Percentiles rank a stretch among this genome's conserved stretches.
These are phyloP conservation scores for Phalacrocorax pelagicus DNA, from an alignment of 2,113 vertebrate genomes.

Conservation along the genomic window DNA sequence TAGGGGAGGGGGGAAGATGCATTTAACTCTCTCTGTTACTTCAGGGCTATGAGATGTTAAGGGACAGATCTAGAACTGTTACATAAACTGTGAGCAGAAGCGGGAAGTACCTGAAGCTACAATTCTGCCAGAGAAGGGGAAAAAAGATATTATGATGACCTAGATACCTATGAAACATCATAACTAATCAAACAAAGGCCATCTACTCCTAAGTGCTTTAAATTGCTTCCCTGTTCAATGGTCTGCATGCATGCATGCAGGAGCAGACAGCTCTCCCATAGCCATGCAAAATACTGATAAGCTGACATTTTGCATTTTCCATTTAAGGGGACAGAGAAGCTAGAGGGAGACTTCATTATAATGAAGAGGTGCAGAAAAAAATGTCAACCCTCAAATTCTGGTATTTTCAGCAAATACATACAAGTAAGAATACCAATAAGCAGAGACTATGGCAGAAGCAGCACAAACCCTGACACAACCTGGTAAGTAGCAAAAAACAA, in stretches of 20 bases:
- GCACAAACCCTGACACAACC: not conserved
- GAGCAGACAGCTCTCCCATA: not conserved
- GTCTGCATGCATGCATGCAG: not conserved
- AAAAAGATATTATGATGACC: not conserved
- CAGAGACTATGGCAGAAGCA: not conserved
- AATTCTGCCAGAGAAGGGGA: not conserved
- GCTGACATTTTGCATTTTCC: not conserved
- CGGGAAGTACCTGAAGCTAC: not conserved
- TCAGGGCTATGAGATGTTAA: not conserved
- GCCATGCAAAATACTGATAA: not conserved
- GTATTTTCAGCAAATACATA: not conserved
- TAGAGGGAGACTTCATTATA: not conserved
- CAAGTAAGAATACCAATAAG: not conserved
- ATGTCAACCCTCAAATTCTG: not conserved
- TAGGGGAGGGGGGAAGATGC: not conserved
- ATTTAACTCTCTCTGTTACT: not conserved
- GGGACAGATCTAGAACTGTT: not conserved
- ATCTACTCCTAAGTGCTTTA: not conserved
- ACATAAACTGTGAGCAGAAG: not conserved
- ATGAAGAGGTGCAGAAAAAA: not conserved
- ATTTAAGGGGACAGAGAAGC: not conserved
- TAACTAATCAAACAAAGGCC: slow-evolving; percentile 1
- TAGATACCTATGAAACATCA: not conserved
- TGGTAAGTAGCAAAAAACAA: not conserved
- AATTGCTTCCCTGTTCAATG: not conserved